A percentile compares a stretch with the other conserved stretches of the same genome.
Evolutionary conservation across 2,797 vertebrate species (phyloP).

Genomic region (Falco peregrinus): DNA sequence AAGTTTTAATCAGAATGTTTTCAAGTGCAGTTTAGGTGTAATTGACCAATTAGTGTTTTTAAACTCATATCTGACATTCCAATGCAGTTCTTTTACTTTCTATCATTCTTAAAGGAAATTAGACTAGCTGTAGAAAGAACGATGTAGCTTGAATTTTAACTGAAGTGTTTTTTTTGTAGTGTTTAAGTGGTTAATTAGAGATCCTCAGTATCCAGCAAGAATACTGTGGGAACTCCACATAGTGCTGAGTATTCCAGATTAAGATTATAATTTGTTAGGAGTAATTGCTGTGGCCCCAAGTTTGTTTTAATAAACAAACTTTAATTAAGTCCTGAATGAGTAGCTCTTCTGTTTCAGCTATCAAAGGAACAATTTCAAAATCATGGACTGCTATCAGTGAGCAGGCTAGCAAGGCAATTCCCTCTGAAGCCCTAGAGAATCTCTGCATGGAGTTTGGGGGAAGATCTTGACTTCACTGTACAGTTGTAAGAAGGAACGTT

Average conservation of each 20-base stretch:
- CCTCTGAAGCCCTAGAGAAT: neutral
- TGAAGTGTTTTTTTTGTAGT: neutral
- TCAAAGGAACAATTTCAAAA: neutral
- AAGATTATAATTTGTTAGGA: neutral
- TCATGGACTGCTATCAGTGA: neutral
- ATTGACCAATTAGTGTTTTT: neutral
- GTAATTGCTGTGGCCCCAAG: neutral
- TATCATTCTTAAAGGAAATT: neutral
- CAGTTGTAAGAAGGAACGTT: neutral
- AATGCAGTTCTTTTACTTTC: neutral
- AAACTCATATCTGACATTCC: neutral
- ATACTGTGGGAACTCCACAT: neutral
- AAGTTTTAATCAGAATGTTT: neutral
- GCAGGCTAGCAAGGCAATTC: neutral
- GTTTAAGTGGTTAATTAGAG: neutral
- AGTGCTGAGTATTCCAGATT: neutral
- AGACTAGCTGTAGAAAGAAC: neutral
- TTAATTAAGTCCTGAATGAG: neutral
- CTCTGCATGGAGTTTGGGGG: neutral
- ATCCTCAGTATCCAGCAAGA: neutral
- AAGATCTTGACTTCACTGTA: neutral
- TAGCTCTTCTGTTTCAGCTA: neutral
- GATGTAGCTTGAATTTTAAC: neutral
- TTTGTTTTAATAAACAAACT: neutral
- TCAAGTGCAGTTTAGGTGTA: neutral